Conservation (phyloP, 2,888 invertebrate genomes). For the Sinopyrophorus schimmeli region DNA sequence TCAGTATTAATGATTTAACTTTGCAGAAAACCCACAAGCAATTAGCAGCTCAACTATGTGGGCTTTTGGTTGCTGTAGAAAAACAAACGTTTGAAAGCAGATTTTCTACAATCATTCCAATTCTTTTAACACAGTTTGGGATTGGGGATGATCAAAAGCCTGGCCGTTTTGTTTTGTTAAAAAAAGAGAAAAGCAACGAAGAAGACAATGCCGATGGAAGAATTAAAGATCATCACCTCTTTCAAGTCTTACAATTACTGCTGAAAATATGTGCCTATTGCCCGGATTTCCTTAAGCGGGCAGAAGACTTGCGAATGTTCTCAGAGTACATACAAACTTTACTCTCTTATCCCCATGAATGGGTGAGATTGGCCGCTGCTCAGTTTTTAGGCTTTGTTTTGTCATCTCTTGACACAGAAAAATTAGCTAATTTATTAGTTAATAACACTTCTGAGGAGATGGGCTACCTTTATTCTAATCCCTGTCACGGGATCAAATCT, state of each 20-base stretch:
- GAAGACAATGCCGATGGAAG: constrained; percentile 62
- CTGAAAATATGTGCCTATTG: constrained; percentile 70
- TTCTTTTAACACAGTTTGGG: constrained; percentile 54
- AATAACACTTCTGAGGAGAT: constrained; percentile 41
- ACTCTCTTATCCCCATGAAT: constrained; percentile 80
- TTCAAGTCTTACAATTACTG: constrained; percentile 72
- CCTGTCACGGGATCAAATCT: constrained; percentile 65
- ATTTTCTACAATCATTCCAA: constrained; percentile 64
- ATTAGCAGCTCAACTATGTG: constrained; percentile 77
- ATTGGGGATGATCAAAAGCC: constrained; percentile 47
- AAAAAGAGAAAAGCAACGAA: constrained; percentile 46
- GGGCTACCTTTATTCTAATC: constrained; percentile 62
- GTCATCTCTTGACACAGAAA: constrained; percentile 63
- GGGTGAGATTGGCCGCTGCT: constrained; percentile 80
- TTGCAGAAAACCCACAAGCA: constrained; percentile 67
- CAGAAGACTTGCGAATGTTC: constrained; percentile 61
- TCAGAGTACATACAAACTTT: constrained; percentile 70
- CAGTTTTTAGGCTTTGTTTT: constrained; percentile 78
- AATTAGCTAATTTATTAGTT: constrained; percentile 59
- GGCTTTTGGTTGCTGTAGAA: constrained; percentile 80
- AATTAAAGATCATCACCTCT: constrained; percentile 72
- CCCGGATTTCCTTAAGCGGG: constrained; percentile 61
- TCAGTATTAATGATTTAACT: constrained; percentile 10
- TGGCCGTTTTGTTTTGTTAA: constrained; percentile 64
- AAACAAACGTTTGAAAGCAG: constrained; percentile 69